Base-by-base conservation (phyloP, 2,797 vertebrate species). In the Huso huso region DNA sequence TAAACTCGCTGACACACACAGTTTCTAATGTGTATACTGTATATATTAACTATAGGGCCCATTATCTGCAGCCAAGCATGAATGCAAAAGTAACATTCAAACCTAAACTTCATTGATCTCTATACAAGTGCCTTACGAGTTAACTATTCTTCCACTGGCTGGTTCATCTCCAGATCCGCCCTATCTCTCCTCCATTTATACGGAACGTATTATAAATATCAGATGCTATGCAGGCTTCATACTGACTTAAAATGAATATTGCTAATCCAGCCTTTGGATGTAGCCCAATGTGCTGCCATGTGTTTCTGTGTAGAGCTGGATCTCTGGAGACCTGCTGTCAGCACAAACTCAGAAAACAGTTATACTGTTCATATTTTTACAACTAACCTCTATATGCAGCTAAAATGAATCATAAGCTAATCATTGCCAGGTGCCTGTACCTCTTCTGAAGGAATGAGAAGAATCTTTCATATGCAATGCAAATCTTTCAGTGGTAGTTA, bases 301-400 rank as follows among this genome's bases (percentile, higher is more conserved):
- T 80, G 75, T 81, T 83, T 80, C 50, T 79, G 80, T 70, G 81
- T 75, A 79, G 74, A 73, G 75, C 76, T 79, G 72, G 69, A 64
- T 83, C 82, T 78, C 73, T 48, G 1, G 79, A 82, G 83, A 79
- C 76, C 75, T 72, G 77, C 86, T 89, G 86, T 91, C 88, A 90
- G 82, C 87, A 79, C 81, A 55, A 76, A 79, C 83, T 88, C 82
- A 77, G 85, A 83, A 87, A 90, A 88, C 82, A 71, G 79, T 76
- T 84, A 75, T 75, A 81, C 73, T 57, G 74, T 85, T 88, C 81
- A 74, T 79, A 76, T 83, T 78, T 77, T 81, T 72, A 70, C 70
- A 62, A 68, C 70, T 7, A 79, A 86, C 87, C 86, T 92, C 84
- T 90, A 89, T 90, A 88, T 89, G 89, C 85, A 89, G 88, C 88